Percentiles rank a stretch among this genome's conserved stretches.
phyloP scores from a whole-genome alignment of 2,113 vertebrate genomes.

The Podiceps cristatus region DNA sequence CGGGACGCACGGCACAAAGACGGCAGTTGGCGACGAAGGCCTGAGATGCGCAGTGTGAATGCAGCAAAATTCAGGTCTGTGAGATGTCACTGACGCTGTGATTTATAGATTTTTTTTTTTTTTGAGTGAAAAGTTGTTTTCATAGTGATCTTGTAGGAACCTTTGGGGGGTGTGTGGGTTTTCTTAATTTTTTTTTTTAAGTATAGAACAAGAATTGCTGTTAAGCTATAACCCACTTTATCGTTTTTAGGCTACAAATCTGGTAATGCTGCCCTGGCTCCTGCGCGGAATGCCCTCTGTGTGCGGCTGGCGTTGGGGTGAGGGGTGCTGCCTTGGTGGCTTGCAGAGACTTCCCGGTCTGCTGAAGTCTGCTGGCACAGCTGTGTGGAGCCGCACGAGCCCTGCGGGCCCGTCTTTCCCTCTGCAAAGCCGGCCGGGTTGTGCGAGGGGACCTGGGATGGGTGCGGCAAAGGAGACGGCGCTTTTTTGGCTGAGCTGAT shows the following conservation, averaged over 20 bases:
- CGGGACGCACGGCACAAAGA: neutral
- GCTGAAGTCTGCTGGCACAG: neutral
- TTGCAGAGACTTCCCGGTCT: neutral
- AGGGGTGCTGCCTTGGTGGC: neutral
- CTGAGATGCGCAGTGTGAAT: neutral
- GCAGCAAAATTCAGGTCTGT: fast-evolving
- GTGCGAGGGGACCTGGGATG: neutral
- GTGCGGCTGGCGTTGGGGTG: neutral
- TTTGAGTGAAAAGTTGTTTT: neutral
- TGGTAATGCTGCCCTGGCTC: neutral
- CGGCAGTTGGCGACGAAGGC: fast-evolving
- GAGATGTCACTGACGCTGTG: neutral
- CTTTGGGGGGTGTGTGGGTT: too few species aligned
- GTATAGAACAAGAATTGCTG: neutral
- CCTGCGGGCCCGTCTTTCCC: neutral
- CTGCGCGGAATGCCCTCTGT: neutral
- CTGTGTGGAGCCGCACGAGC: neutral
- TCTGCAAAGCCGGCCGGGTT: neutral
- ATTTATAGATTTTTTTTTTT: neutral
- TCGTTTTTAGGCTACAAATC: neutral
- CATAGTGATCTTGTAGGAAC: neutral
- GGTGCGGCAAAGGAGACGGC: neutral
- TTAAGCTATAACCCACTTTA: neutral
- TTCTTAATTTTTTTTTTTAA: neutral
- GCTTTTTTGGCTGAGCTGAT: neutral